A percentile compares a stretch with the other conserved stretches of the same genome.
Evolutionary conservation across 2,113 vertebrate genomes (phyloP).

Genomic region (Aptenodytes forsteri): DNA sequence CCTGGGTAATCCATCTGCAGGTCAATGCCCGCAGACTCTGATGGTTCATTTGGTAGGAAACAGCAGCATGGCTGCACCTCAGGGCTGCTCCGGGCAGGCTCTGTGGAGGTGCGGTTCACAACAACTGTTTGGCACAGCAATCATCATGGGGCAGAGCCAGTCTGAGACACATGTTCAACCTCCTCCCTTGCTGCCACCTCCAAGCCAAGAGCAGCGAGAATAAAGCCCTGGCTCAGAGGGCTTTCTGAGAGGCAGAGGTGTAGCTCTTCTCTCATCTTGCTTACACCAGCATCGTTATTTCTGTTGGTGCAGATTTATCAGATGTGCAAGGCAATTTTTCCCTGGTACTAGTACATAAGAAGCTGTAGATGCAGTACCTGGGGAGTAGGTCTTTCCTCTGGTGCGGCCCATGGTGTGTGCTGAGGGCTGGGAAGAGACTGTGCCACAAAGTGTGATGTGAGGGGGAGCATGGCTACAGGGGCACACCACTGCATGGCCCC

Average conservation of each 20-base stretch:
- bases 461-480: accelerated
- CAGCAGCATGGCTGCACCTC: background rate
- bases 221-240: accelerated
- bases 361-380: background rate
- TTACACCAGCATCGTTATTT: accelerated
- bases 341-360: accelerated
- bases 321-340: background rate
- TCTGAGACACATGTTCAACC: accelerated
- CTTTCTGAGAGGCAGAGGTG: background rate
- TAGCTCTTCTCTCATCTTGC: accelerated
- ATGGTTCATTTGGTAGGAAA: accelerated
- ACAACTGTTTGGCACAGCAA: background rate
- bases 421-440: background rate
- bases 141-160: accelerated
- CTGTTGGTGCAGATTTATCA: background rate
- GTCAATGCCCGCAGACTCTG: accelerated
- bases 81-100: background rate
- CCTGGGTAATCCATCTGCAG: background rate
- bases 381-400: accelerated
- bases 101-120: background rate
- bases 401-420: background rate
- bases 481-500: accelerated
- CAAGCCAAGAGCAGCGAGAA: background rate
- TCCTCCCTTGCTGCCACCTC: accelerated
- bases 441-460: accelerated